Percentiles rank a stretch among this genome's conserved stretches.
phyloP scores from a whole-genome alignment of 2,797 vertebrate species.

The Urophycis tenuis region DNA sequence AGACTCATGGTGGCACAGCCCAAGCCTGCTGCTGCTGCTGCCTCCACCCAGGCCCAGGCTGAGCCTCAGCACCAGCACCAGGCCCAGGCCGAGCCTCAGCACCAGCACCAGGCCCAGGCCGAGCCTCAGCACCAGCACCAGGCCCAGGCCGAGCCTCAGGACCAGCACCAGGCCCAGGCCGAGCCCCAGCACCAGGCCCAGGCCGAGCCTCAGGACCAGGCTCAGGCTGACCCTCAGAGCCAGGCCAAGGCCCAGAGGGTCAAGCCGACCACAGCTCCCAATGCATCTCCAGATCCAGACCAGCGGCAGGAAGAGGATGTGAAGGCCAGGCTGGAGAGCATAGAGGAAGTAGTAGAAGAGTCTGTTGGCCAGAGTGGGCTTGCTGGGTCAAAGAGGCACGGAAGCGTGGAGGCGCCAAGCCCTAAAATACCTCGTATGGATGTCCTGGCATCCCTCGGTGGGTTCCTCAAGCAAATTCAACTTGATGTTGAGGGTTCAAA shows the following conservation, averaged over 20 bases:
- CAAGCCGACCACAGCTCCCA: background rate
- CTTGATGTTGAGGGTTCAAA: background rate
- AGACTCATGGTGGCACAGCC: constrained; percentile 64
- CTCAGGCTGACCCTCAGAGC: background rate
- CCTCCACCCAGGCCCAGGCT: constrained; percentile 19
- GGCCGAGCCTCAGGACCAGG: background rate
- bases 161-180: background rate
- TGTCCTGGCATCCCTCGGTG: constrained; percentile 40
- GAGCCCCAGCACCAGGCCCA: constrained; percentile 16
- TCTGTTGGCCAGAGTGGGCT: background rate
- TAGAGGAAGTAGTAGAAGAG: background rate
- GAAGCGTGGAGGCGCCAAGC: constrained; percentile 19
- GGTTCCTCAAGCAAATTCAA: constrained; percentile 6
- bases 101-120: background rate
- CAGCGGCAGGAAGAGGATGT: background rate
- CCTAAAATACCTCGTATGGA: constrained; percentile 39
- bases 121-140: background rate
- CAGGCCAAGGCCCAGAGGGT: background rate
- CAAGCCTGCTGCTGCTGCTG: background rate
- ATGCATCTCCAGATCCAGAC: background rate
- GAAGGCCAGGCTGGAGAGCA: background rate
- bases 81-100: background rate
- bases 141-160: background rate
- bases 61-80: background rate
- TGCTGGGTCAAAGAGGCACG: background rate